These are phyloP conservation scores for Alviniconcha marisindica DNA, from an alignment of 1,140 invertebrate species.

Conservation along the genomic window DNA sequence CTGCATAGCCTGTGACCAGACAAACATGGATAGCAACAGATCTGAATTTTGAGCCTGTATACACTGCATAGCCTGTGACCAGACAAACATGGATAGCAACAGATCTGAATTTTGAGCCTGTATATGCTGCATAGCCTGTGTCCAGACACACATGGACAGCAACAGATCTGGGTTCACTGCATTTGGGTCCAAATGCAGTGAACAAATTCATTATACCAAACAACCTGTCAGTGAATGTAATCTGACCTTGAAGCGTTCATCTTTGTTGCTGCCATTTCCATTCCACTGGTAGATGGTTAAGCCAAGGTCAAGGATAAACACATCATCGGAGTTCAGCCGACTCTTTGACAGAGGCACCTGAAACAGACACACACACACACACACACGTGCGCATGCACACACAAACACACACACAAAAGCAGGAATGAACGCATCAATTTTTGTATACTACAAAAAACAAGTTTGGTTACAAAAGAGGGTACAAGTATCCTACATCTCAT, in stretches of 20 bases:
- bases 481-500: no score
- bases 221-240: no score
- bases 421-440: no score
- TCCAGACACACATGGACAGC: background rate
- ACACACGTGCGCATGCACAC: no score
- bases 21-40: no score
- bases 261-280: constrained; percentile 70
- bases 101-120: constrained; percentile 10
- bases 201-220: no score
- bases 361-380: constrained; percentile 83
- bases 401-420: no score
- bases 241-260: constrained; percentile 72
- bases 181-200: no score
- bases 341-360: constrained; percentile 62
- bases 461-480: no score
- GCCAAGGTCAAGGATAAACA: constrained; percentile 92
- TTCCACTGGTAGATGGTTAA: constrained; percentile 86
- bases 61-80: constrained; percentile 49
- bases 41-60: constrained; percentile 3
- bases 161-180: no score
- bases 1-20: constrained; percentile 51
- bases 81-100: no score
- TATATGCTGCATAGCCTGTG: constrained; percentile 49
- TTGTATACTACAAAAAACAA: no score
- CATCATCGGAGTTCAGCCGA: constrained; percentile 90